Conservation (phyloP, 2,797 vertebrate genomes). For the Danio choprae region DNA sequence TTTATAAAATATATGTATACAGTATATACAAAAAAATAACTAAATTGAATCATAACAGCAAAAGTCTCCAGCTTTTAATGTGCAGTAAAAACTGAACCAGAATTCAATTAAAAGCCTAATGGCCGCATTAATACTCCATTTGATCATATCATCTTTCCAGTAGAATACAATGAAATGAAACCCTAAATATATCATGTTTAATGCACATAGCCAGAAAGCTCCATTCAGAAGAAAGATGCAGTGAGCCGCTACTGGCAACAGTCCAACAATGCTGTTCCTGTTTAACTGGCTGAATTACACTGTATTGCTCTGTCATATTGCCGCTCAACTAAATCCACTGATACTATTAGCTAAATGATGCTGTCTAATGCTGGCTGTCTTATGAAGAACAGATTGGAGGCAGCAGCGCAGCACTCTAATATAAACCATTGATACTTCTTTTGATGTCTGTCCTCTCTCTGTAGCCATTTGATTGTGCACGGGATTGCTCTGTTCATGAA, state of each 20-base stretch:
- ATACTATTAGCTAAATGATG: constrained; percentile 72
- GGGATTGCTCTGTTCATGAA: constrained; percentile 63
- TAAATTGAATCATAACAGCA: not conserved
- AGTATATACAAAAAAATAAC: too few species aligned
- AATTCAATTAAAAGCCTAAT: not conserved
- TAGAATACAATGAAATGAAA: not conserved
- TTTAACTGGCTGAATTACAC: constrained; percentile 68
- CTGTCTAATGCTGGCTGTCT: constrained; percentile 65
- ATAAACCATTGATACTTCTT: constrained; percentile 39
- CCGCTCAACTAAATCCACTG: constrained; percentile 67
- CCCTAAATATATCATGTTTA: constrained; percentile 10
- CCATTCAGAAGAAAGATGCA: constrained; percentile 26
- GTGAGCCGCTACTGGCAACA: constrained; percentile 41
- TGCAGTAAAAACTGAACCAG: not conserved
- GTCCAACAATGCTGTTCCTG: constrained; percentile 63
- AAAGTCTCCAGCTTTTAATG: not conserved
- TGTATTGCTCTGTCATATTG: constrained; percentile 64
- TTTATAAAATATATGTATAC: not conserved
- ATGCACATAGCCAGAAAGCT: not conserved
- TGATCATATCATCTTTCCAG: not conserved
- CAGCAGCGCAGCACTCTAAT: constrained; percentile 60
- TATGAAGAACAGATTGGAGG: constrained; percentile 74
- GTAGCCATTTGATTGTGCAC: constrained; percentile 58
- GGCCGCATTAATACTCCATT: constrained; percentile 6
- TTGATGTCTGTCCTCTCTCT: constrained; percentile 32